Conservation (phyloP, 2,797 vertebrate species). For the Sebastes matsubarae region DNA sequence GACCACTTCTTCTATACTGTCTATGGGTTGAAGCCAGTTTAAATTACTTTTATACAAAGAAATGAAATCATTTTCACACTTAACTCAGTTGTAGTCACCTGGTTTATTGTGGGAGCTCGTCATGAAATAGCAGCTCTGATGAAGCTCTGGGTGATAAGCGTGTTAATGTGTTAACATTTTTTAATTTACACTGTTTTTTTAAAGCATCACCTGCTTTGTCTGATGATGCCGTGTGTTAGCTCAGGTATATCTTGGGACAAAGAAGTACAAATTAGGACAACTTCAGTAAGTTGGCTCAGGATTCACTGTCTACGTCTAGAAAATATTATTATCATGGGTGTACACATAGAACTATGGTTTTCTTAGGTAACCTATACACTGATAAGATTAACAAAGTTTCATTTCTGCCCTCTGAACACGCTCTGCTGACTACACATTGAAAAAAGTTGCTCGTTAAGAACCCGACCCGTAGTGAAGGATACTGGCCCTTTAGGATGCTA, state of each 20-base stretch:
- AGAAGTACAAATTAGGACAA: neutral
- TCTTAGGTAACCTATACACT: conserved; percentile 26
- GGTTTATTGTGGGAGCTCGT: neutral
- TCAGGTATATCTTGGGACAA: neutral
- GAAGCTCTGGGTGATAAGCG: neutral
- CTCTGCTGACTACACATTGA: conserved; percentile 59
- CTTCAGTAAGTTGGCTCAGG: neutral
- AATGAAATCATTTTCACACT: neutral
- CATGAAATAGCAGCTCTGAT: neutral
- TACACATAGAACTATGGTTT: neutral
- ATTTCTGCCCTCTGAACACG: conserved; percentile 28
- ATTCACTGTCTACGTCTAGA: neutral
- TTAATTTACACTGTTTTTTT: neutral
- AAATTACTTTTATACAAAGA: neutral
- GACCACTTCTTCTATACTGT: too few species aligned
- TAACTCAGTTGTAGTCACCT: neutral
- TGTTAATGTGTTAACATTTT: neutral
- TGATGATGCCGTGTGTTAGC: neutral
- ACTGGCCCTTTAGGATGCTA: conserved; percentile 22
- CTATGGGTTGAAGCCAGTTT: neutral
- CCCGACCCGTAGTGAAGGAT: conserved; percentile 21
- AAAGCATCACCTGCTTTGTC: neutral
- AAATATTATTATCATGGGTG: neutral
- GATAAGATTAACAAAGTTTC: conserved; percentile 37
- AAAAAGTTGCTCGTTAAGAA: conserved; percentile 64